Conservation (phyloP, 1,140 invertebrate species). For the Drosophila sechellia region DNA sequence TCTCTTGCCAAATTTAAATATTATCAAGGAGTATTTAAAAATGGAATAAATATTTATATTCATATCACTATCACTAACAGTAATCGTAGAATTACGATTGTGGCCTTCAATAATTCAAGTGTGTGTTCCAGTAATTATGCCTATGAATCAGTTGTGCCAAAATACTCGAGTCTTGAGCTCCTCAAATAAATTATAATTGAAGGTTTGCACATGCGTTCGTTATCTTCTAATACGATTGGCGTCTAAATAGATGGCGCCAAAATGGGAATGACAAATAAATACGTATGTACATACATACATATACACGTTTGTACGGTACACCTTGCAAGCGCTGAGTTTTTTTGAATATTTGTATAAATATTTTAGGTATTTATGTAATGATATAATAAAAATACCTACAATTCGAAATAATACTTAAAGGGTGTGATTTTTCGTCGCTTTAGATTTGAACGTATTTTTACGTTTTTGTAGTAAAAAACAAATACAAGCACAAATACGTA, state of each 20-base stretch:
- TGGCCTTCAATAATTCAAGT: constrained; percentile 9
- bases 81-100: constrained; percentile 14
- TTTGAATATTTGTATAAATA: too few species aligned
- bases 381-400: too few species aligned
- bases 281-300: too few species aligned
- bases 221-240: constrained; percentile 34
- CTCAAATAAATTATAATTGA: constrained; percentile 42
- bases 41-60: too few species aligned
- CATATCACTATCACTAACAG: background rate
- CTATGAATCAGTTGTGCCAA: constrained; percentile 37
- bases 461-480: background rate
- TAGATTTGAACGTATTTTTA: too few species aligned
- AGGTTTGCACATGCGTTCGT: constrained; percentile 26
- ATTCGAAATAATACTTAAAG: too few species aligned
- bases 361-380: too few species aligned
- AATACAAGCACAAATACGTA: background rate
- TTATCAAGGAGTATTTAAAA: too few species aligned
- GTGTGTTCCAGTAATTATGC: constrained; percentile 13
- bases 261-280: constrained; percentile 4
- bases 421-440: too few species aligned
- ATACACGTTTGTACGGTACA: background rate
- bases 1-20: too few species aligned
- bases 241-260: constrained; percentile 19
- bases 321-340: background rate
- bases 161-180: constrained; percentile 33